Evolutionary conservation across 2,113 vertebrate species (phyloP), one percentile per base, ranked within the genome.

Genomic region (Seriola dumerili): DNA sequence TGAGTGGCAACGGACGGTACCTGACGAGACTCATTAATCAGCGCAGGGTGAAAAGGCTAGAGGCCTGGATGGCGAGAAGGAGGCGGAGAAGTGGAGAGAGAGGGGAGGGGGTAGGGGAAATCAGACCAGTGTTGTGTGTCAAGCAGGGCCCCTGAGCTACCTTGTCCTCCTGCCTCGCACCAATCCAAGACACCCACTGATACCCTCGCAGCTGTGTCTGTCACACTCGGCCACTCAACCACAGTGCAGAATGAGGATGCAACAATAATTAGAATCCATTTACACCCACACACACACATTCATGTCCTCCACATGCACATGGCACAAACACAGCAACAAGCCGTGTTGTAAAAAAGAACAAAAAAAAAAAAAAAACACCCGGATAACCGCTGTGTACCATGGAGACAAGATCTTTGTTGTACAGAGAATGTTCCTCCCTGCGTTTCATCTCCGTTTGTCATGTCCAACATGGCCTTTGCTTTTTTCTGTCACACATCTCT

Each of bases 11-110:
- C 92, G 92, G 91, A 92, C 80, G 92, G 87, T 92, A 90, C 91
- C 93, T 95, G 94, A 95, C 93, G 86, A 93, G 88, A 88, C 84
- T 91, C 76, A 94, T 94, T 94, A 94, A 91, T 92, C 91, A 91
- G 84, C 76, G 76, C 16, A 5, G 52, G 76, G 68, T 92, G 91
- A 91, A 80, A 85, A 89, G 85, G 86, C 89, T 78, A 40, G 70
- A 57, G 91, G 89, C 80, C 68, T 42, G 76, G 77, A 63, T 36
- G 38, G 76, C 38, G 54, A 74, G 62, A 62, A 62, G 32, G 80
- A 78, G 80, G 40, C 23, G 19, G 69, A 70, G 42, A 72, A 38
- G n/a, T 34, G 23, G 32, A 44, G 34, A 38, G 38, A 14, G 64
- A 8, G 65, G 64, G 14, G 59, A 34, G 38, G 9, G 36, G 63